Evolutionary conservation across 2,888 invertebrate species (phyloP).

Genomic region (Rhyacophila evoluta): DNA sequence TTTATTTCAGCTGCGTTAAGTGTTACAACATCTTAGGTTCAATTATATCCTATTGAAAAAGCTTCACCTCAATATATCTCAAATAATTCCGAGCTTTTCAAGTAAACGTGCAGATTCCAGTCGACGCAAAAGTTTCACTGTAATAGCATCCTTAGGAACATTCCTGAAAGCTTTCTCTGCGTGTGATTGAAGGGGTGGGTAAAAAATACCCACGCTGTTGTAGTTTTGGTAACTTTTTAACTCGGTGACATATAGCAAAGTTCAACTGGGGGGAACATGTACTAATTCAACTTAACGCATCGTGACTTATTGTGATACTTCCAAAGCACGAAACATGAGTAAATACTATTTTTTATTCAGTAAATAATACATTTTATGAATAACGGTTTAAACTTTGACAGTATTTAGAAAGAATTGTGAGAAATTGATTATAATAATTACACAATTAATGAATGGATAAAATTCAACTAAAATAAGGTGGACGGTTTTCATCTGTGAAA

Average conservation of each 20-base stretch:
- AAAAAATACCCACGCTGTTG: neutral
- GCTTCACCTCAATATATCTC: constrained; percentile 4
- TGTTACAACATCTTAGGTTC: neutral
- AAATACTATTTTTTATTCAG: no score
- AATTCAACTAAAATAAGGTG: no score
- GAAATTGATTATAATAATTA: no score
- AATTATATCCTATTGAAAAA: neutral
- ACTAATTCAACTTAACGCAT: neutral
- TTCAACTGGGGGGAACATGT: neutral
- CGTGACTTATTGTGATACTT: no score
- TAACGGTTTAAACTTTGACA: no score
- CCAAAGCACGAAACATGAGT: no score
- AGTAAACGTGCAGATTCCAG: neutral
- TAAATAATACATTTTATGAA: no score
- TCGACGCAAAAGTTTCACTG: constrained; percentile 12
- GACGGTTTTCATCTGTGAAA: no score
- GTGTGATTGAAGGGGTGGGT: neutral
- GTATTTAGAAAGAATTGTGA: no score
- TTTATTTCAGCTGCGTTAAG: neutral
- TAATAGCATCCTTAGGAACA: constrained; percentile 14
- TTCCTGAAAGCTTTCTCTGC: neutral
- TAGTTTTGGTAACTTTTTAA: neutral
- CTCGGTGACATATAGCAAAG: constrained; percentile 9
- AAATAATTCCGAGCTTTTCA: constrained; percentile 19
- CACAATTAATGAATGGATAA: no score